Base-by-base conservation (phyloP, 2,113 vertebrate species). In the Clarias magur region DNA sequence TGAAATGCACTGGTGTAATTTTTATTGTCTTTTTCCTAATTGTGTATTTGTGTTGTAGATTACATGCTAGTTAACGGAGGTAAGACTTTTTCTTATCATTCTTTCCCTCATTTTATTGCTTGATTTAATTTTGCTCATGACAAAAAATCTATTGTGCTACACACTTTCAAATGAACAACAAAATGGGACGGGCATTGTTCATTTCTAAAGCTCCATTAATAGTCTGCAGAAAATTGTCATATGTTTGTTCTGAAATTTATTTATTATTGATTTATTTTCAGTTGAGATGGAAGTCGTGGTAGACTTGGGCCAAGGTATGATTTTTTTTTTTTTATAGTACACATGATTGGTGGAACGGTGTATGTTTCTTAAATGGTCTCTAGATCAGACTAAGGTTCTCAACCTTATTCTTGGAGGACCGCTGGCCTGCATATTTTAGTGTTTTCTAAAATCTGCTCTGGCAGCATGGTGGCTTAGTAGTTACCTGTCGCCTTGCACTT, bases 1-100 rank as follows among this genome's bases (percentile, higher is more conserved):
- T 86, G 15, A 16, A 3, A 10, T 78, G 15, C 48, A 76, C 30
- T 72, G 7, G 17, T 17, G 70, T 83, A 68, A 53, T 27, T 7
- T 48, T 73, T 12, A 59, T 42, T 73, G 63, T 25, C 0, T n/a
- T 15, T 12, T 70, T 8, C 7, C 9, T 23, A 27, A 15, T 30
- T 48, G 6, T 62, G 10, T 27, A 53, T 82, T 19, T 88, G 13
- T 86, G 30, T 59, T 86, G 38, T 48, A 89, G 85, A 1, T 15
- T 84, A 89, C 48, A 67, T 12, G 21, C 0, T 23, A 62, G 0
- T 0, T 56, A 0, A 79, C 30, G 0, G 5, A 0, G 34, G 88
- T 78, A 56, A 86, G 25, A n/a, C 9, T 59, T 38, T 21, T 21
- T 7, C 70, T 79, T 5, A 48, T 56, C 48, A 3, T 48, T 19